Evolutionary conservation across 2,113 vertebrate species (phyloP).

Genomic region (Oenanthe melanoleuca): DNA sequence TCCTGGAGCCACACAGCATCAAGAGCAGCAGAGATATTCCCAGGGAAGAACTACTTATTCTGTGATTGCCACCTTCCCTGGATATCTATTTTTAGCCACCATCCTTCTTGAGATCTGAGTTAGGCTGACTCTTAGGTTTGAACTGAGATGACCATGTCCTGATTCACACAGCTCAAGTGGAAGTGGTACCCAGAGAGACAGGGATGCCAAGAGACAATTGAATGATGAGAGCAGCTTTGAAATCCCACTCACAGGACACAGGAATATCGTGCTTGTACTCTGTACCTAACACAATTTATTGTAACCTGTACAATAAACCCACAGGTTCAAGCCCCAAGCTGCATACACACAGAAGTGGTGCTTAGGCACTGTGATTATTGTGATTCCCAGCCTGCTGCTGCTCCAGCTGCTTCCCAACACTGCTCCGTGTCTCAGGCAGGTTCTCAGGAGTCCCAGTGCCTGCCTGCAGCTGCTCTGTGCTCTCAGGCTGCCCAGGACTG

Average conservation of each 20-base stretch:
- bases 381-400: not conserved
- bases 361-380: not conserved
- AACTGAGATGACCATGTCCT: not conserved
- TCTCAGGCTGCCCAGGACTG: not conserved
- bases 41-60: not conserved
- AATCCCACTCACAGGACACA: not conserved
- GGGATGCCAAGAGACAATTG: not conserved
- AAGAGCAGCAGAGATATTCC: not conserved
- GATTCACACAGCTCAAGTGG: not conserved
- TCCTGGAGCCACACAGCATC: not conserved
- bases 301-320: not conserved
- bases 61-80: not conserved
- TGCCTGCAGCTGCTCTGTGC: not conserved
- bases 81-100: not conserved
- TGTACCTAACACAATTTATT: too few species aligned
- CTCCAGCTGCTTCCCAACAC: not conserved
- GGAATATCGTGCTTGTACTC: not conserved
- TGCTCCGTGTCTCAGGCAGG: fast-evolving
- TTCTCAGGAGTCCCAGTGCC: not conserved
- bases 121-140: not conserved
- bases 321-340: not conserved
- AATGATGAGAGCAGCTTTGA: not conserved
- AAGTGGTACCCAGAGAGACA: not conserved
- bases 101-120: not conserved
- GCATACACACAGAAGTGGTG: fast-evolving